These are phyloP conservation scores for Plestiodon gilberti DNA, from an alignment of 2,113 vertebrate species.

Conservation along the genomic window DNA sequence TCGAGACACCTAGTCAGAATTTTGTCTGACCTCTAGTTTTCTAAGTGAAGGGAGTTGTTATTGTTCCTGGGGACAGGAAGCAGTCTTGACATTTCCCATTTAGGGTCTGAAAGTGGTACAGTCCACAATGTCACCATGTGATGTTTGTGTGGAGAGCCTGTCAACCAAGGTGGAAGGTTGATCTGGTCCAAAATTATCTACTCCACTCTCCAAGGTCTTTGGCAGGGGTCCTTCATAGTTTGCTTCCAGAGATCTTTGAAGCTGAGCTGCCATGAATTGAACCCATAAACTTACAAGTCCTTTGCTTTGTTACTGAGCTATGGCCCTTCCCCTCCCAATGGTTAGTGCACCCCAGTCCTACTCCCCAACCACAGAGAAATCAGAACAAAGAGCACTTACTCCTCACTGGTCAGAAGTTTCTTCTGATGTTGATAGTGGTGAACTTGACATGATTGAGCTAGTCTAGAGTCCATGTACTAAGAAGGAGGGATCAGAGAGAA, in stretches of 20 bases:
- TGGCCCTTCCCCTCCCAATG: not conserved
- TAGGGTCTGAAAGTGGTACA: not conserved
- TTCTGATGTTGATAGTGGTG: conserved; percentile 51
- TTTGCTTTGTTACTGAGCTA: not conserved
- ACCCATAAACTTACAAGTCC: not conserved
- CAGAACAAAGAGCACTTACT: conserved; percentile 23
- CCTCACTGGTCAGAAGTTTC: conserved; percentile 36
- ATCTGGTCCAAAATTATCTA: not conserved
- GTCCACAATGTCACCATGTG: too few species aligned
- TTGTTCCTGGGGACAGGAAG: too few species aligned
- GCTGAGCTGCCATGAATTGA: not conserved
- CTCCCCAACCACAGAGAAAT: not conserved
- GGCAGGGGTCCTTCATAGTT: not conserved
- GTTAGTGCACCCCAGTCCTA: not conserved
- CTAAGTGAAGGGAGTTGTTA: too few species aligned
- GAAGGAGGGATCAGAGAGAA: not conserved
- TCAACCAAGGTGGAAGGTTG: not conserved
- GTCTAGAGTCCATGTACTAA: conserved; percentile 33
- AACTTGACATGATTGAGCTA: conserved; percentile 38
- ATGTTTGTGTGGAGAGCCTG: not conserved
- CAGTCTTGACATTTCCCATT: not conserved
- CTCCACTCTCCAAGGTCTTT: not conserved
- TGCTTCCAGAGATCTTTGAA: not conserved
- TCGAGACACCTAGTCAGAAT: too few species aligned
- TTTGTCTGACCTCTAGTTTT: not conserved